A percentile compares a stretch with the other conserved stretches of the same genome.
These are phyloP conservation scores for Habropoda laboriosa DNA, from an alignment of 1,140 invertebrate genomes.

Conservation along the genomic window DNA sequence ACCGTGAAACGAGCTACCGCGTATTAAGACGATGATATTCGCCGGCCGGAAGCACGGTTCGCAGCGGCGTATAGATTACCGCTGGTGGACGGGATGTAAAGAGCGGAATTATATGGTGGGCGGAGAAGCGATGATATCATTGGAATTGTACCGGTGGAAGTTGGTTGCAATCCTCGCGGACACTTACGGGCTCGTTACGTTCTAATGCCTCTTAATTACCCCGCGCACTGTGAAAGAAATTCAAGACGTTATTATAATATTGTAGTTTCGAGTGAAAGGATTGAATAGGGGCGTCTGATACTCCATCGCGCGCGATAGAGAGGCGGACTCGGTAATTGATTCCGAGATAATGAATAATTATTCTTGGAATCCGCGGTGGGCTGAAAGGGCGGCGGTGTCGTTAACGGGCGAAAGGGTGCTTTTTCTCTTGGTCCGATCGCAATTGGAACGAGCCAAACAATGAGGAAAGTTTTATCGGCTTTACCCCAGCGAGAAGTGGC, in stretches of 20 bases:
- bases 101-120: conserved; percentile 35
- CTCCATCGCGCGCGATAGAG: not conserved
- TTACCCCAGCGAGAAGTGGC: not conserved
- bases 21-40: conserved; percentile 60
- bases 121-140: conserved; percentile 22
- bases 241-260: not conserved
- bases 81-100: conserved; percentile 16
- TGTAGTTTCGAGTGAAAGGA: not conserved
- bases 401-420: not conserved
- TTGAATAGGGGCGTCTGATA: not conserved
- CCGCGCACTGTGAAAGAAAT: too few species aligned
- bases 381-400: not conserved
- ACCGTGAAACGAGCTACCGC: conserved; percentile 67
- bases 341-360: not conserved
- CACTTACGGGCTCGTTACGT: too few species aligned
- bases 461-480: not conserved
- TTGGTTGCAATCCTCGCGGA: not conserved
- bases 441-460: not conserved
- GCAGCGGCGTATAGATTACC: conserved; percentile 43
- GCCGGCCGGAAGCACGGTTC: conserved; percentile 16
- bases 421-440: not conserved
- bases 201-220: too few species aligned
- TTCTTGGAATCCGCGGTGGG: not conserved
- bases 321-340: not conserved
- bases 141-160: not conserved